Evolutionary conservation across 92 coral and sea anemone genomes (phyloP).

Genomic region (Metridium senile): DNA sequence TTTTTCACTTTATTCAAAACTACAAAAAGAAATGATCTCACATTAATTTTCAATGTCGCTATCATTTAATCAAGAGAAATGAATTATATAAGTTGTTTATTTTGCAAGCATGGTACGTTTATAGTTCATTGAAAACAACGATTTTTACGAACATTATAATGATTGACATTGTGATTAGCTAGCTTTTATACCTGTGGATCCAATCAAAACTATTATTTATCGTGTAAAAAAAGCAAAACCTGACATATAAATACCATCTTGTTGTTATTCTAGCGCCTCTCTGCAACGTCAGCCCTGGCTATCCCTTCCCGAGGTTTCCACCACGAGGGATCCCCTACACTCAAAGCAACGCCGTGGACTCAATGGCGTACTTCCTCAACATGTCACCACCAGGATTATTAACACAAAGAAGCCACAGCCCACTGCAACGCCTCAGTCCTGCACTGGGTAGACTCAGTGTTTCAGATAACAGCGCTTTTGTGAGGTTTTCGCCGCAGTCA

Average conservation of each 20-base stretch:
- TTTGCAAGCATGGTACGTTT: no score
- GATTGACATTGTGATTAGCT: no score
- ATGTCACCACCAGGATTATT: constrained; percentile 8
- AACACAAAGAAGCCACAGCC: constrained; percentile 5
- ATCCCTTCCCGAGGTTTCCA: constrained; percentile 5
- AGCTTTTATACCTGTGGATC: no score
- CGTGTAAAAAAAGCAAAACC: background rate
- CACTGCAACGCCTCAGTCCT: constrained; percentile 13
- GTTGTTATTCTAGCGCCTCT: background rate
- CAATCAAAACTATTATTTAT: no score
- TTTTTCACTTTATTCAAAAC: no score
- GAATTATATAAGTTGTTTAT: no score
- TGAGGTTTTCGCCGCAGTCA: constrained; percentile 10
- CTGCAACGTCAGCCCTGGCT: background rate
- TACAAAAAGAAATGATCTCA: no score
- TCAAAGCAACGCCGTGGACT: background rate
- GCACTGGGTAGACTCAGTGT: background rate
- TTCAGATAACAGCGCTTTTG: constrained; percentile 46
- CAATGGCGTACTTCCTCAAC: constrained; percentile 11
- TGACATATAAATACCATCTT: background rate
- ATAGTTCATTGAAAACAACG: no score
- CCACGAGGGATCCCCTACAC: background rate
- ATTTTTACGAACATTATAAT: no score
- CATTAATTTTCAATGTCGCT: no score
- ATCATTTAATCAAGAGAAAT: no score